Base-by-base conservation (phyloP, 2,888 invertebrate species). In the Ptilodon capucinus region DNA sequence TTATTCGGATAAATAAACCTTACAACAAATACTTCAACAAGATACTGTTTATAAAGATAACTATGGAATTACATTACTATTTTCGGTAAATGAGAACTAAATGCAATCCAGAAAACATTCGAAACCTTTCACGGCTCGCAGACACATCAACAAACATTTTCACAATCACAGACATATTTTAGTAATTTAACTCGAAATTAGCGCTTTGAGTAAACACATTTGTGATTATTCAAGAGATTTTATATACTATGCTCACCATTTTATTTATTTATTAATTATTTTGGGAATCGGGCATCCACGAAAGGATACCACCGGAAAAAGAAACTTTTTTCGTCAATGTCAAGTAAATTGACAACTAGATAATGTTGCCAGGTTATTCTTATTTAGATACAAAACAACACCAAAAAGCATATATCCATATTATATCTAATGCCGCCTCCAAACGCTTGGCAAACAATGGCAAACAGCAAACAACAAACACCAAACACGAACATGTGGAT, bases 301-400 rank as follows among this genome's bases (percentile, higher is more conserved):
- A 57, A 63, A 57, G 68, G 69, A 75, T 69, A 72, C 80, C 72
- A 60, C 76, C 64, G 62, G 64, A 75, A 81, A 81, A 76, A 72
- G 68, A 73, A 57, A 55, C 54, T 64, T 63, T 70, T 68, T 62
- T 61, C 4, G 23, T 14, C 43, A 17, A 46, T 41, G 52, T 47
- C 40, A 51, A 42, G 52, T 47, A 39, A 51, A 42, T n/a, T 51
- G 54, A 54, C 54, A 44, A 39, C 17, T 42, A 4, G 5, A 13
- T 0, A 25, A 40, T 47, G 50, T 60, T 63, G 57, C 60, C 54
- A 60, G 25, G 6, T 2, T n/a, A n/a, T n/a, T n/a, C n/a, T n/a
- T n/a, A n/a, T n/a, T n/a, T n/a, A n/a, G n/a, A n/a, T n/a, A n/a
- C n/a, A n/a, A n/a, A n/a, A n/a, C n/a, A n/a, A n/a, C n/a, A n/a